Percentiles rank a stretch among this genome's conserved stretches.
Evolutionary conservation across 1,140 invertebrate species (phyloP).

Genomic region (Drosophila kurseongensis): DNA sequence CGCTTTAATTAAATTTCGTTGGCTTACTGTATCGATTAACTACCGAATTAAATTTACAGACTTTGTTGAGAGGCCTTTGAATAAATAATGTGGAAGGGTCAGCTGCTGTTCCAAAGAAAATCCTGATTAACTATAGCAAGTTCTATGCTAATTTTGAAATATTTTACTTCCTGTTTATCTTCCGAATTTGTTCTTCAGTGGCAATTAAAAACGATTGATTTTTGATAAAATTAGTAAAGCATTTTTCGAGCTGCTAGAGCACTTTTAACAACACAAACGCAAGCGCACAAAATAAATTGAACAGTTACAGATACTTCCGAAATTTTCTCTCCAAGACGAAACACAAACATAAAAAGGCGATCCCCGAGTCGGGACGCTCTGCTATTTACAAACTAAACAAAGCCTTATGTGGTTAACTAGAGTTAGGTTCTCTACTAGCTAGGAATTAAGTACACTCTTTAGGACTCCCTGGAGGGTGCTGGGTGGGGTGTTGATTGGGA

Average conservation of each 20-base stretch:
- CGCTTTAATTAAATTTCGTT: constrained; percentile 47
- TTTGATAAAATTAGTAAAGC: constrained; percentile 73
- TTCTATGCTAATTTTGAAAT: constrained; percentile 55
- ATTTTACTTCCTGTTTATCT: constrained; percentile 70
- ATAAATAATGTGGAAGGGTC: constrained; percentile 35
- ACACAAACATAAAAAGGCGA: constrained; percentile 71
- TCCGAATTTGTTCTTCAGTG: constrained; percentile 74
- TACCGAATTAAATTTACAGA: constrained; percentile 42
- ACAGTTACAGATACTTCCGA: constrained; percentile 34
- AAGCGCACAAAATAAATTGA: constrained; percentile 51
- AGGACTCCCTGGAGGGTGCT: constrained; percentile 45
- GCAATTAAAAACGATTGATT: constrained; percentile 51
- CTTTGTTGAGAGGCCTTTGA: constrained; percentile 40
- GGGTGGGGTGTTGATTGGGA: constrained; percentile 23
- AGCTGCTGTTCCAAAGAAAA: constrained; percentile 34
- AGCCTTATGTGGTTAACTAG: constrained; percentile 69
- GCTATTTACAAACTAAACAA: constrained; percentile 81
- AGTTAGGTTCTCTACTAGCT: constrained; percentile 41
- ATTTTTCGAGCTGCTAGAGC: constrained; percentile 63
- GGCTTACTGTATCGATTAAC: constrained; percentile 31
- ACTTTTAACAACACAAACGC: constrained; percentile 72
- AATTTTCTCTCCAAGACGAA: constrained; percentile 53
- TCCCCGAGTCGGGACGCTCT: constrained; percentile 39
- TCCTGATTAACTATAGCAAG: constrained; percentile 28
- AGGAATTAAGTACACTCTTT: constrained; percentile 71